Conservation (phyloP, 2,113 vertebrate species). For the Megalops atlanticus region DNA sequence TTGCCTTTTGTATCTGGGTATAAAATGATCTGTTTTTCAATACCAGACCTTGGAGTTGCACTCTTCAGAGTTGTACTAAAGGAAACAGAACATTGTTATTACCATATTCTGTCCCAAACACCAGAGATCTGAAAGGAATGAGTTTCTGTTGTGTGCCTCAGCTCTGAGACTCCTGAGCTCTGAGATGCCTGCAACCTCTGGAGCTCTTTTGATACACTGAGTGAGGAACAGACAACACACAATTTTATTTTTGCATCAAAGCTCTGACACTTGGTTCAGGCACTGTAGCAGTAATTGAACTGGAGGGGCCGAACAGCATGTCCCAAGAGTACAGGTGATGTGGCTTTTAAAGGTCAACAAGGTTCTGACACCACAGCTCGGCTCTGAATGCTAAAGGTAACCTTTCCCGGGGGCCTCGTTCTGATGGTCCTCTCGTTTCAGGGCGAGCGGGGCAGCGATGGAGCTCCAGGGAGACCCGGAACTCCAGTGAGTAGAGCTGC, state of each 20-base stretch:
- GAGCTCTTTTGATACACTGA: neutral
- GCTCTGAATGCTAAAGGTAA: conserved; percentile 43
- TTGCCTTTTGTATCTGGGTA: neutral
- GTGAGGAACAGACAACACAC: neutral
- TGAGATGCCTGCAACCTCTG: neutral
- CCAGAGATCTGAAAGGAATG: neutral
- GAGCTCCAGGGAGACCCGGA: conserved; percentile 58
- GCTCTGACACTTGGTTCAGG: neutral
- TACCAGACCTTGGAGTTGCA: neutral
- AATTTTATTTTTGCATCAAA: conserved; percentile 11
- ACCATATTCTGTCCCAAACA: neutral
- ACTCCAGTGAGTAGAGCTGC: conserved; percentile 54
- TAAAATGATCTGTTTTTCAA: neutral
- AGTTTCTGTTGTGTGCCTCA: neutral
- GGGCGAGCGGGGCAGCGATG: conserved; percentile 65
- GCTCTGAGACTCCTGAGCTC: neutral
- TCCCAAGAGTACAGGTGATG: conserved; percentile 9
- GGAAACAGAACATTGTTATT: neutral
- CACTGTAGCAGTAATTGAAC: neutral
- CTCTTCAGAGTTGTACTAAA: neutral
- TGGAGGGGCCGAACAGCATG: neutral
- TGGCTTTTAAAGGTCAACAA: conserved; percentile 21
- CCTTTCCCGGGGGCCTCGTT: conserved; percentile 38
- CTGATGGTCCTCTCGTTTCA: conserved; percentile 56
- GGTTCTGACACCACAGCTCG: neutral